Conservation (phyloP, 2,113 vertebrate genomes). For the Enhydra lutris region DNA sequence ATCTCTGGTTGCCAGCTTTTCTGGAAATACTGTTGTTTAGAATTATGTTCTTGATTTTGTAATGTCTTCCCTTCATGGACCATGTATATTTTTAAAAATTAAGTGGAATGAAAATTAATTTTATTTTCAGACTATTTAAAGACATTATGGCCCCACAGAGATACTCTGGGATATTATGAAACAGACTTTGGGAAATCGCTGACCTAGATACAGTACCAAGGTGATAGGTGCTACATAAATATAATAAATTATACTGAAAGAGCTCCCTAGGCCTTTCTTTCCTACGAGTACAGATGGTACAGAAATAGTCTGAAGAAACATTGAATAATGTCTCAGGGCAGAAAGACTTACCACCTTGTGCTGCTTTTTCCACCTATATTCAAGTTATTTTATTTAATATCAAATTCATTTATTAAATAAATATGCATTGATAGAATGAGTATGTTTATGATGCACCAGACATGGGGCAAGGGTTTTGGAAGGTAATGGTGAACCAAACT, state of each 20-base stretch:
- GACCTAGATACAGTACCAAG: conserved; percentile 70
- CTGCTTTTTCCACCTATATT: conserved; percentile 7
- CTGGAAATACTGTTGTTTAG: background rate
- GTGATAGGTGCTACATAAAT: conserved; percentile 68
- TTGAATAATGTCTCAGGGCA: conserved; percentile 41
- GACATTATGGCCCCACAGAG: conserved; percentile 35
- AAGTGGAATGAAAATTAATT: conserved; percentile 55
- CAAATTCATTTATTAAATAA: conserved; percentile 8
- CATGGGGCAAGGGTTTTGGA: background rate
- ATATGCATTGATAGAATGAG: background rate
- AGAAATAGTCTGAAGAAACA: conserved; percentile 59
- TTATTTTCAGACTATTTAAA: conserved; percentile 64
- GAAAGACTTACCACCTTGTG: background rate
- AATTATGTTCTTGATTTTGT: background rate
- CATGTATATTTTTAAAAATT: conserved; percentile 48
- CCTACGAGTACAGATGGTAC: background rate
- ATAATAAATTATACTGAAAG: conserved; percentile 64
- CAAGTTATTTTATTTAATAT: conserved; percentile 43
- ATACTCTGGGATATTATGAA: conserved; percentile 59
- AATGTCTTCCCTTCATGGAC: background rate
- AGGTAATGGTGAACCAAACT: background rate
- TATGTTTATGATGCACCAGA: background rate
- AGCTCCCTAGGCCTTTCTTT: conserved; percentile 44
- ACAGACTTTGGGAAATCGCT: conserved; percentile 64
- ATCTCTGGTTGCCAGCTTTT: background rate